Percentiles rank a stretch among this genome's conserved stretches.
Evolutionary conservation across 2,888 invertebrate genomes (phyloP).

Genomic region (Ormyrus pomaceus): DNA sequence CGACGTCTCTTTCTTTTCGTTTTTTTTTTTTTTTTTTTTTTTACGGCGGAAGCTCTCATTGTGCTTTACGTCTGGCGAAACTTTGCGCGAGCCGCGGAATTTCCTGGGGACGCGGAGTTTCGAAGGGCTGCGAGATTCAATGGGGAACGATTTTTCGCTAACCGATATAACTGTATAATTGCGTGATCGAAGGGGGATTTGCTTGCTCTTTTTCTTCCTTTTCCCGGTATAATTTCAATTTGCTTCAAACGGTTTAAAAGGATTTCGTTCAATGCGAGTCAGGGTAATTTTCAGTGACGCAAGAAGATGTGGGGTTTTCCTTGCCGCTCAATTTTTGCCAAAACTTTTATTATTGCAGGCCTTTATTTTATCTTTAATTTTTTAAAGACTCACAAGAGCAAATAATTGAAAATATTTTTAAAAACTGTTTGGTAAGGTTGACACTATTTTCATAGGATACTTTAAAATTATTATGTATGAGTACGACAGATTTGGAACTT

Average conservation of each 20-base stretch:
- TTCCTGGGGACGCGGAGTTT: constrained; percentile 1
- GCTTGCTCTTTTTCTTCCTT: not conserved
- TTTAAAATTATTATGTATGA: too few species aligned
- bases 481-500: too few species aligned
- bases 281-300: too few species aligned
- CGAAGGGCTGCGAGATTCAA: not conserved
- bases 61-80: constrained; percentile 24
- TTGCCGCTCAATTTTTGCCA: too few species aligned
- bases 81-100: constrained; percentile 27
- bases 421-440: too few species aligned
- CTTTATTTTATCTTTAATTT: too few species aligned
- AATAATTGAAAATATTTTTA: too few species aligned
- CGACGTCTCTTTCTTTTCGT: not conserved
- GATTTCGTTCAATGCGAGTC: not conserved
- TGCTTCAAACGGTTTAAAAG: not conserved
- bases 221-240: not conserved
- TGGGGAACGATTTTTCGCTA: constrained; percentile 14
- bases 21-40: not conserved
- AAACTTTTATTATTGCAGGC: too few species aligned
- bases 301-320: not conserved
- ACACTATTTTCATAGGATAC: too few species aligned
- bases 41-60: not conserved
- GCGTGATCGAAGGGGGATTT: not conserved
- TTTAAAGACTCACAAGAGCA: too few species aligned
- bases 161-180: constrained; percentile 21